Conservation (phyloP, 2,888 invertebrate genomes). For the Slavum lentiscoides region DNA sequence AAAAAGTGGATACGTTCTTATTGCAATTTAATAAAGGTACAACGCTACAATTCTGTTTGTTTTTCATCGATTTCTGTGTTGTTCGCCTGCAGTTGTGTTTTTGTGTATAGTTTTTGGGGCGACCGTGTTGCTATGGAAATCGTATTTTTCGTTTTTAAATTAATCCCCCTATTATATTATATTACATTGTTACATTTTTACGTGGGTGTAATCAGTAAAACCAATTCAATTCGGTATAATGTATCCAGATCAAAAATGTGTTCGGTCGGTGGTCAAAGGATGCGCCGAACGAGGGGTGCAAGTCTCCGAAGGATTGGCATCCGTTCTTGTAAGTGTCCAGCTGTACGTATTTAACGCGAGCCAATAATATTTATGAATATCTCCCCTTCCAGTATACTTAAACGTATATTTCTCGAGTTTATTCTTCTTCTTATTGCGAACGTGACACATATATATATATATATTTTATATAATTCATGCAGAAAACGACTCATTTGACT, state of each 20-base stretch:
- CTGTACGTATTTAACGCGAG: not conserved
- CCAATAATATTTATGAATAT: too few relatives aligned
- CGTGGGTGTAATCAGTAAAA: not conserved
- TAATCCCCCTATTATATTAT: not conserved
- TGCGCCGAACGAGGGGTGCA: constrained; percentile 21
- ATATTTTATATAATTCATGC: too few relatives aligned
- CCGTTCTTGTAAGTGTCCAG: constrained; percentile 21
- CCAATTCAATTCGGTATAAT: not conserved
- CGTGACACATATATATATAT: too few relatives aligned
- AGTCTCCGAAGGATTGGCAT: constrained; percentile 27
- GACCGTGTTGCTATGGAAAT: constrained; percentile 36
- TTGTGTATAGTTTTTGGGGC: constrained; percentile 21
- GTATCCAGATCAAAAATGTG: not conserved
- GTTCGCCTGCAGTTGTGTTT: not conserved
- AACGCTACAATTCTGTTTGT: not conserved
- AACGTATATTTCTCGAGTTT: too few relatives aligned
- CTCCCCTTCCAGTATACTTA: too few relatives aligned
- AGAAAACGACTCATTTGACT: too few relatives aligned
- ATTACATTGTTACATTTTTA: not conserved
- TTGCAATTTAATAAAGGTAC: not conserved
- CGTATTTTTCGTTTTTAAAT: not conserved
- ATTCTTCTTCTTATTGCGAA: too few relatives aligned
- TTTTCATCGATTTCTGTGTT: constrained; percentile 15
- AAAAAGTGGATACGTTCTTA: not conserved
- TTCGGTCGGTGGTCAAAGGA: constrained; percentile 17